Evolutionary conservation across 2,113 vertebrate species (phyloP).

Genomic region (Ornithorhynchus anatinus): DNA sequence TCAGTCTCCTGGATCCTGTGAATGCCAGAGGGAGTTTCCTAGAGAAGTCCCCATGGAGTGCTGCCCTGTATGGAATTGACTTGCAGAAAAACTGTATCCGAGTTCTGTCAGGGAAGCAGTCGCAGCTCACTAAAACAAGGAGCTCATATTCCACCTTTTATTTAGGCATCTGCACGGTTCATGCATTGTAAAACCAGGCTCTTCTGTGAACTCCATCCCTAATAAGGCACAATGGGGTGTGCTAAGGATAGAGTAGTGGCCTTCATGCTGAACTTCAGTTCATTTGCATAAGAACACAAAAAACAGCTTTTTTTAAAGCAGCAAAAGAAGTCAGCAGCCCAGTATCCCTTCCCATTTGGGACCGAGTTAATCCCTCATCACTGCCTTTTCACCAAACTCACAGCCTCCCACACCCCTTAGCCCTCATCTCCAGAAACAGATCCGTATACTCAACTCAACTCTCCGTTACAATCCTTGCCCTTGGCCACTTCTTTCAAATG

Average conservation of each 20-base stretch:
- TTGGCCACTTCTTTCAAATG: conserved; percentile 22
- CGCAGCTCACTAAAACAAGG: conserved; percentile 14
- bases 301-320: background rate
- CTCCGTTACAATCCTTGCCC: background rate
- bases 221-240: conserved; percentile 22
- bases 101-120: conserved; percentile 1
- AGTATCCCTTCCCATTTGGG: background rate
- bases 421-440: background rate
- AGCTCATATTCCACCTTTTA: conserved; percentile 11
- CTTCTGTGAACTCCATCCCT: conserved; percentile 4
- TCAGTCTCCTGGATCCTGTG: conserved; percentile 3
- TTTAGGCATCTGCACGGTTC: conserved; percentile 19
- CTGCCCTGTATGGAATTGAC: conserved; percentile 5
- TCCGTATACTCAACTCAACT: background rate
- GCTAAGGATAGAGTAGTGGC: background rate
- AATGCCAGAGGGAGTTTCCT: conserved; percentile 5
- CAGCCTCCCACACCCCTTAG: background rate
- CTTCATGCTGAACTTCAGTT: conserved; percentile 3
- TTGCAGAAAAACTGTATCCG: conserved; percentile 12
- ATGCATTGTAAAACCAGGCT: conserved; percentile 17
- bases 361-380: conserved; percentile 5
- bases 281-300: conserved; percentile 8
- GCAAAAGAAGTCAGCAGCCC: background rate
- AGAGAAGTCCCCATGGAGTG: conserved; percentile 9
- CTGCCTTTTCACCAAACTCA: background rate